Evolutionary conservation across 2,797 vertebrate species (phyloP).

Genomic region (Mustela erminea): DNA sequence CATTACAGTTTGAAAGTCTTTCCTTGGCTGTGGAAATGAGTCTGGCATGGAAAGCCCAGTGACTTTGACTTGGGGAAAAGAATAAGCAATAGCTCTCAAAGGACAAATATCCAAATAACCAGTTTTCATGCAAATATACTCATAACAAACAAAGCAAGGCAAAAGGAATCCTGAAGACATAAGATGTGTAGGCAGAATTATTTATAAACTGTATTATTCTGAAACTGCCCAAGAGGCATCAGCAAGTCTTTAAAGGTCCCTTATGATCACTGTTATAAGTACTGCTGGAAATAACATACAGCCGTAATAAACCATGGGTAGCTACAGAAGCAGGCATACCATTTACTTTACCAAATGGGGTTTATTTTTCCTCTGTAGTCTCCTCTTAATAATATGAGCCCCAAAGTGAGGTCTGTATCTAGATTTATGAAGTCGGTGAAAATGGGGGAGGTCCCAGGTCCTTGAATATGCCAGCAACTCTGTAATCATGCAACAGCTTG

Average conservation of each 20-base stretch:
- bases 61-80: background rate
- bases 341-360: constrained; percentile 73
- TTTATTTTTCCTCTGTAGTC: constrained; percentile 74
- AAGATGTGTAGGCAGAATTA: constrained; percentile 72
- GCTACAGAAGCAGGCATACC: constrained; percentile 58
- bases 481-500: constrained; percentile 4
- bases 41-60: background rate
- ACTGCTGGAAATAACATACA: constrained; percentile 68
- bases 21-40: background rate
- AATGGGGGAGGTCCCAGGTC: background rate
- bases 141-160: constrained; percentile 40
- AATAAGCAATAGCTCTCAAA: constrained; percentile 45
- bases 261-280: constrained; percentile 59
- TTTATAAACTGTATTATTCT: constrained; percentile 70
- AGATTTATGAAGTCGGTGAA: constrained; percentile 73
- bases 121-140: constrained; percentile 65
- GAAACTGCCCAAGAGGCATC: constrained; percentile 71
- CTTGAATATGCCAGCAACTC: background rate
- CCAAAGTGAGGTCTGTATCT: constrained; percentile 74
- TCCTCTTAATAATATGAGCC: constrained; percentile 71
- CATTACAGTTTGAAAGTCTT: constrained; percentile 34
- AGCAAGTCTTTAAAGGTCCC: constrained; percentile 70
- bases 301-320: constrained; percentile 67
- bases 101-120: constrained; percentile 55
- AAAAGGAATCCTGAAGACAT: constrained; percentile 60